phyloP scores from a whole-genome alignment of 92 coral and sea anemone genomes.

The Zoanthus solanderi region DNA sequence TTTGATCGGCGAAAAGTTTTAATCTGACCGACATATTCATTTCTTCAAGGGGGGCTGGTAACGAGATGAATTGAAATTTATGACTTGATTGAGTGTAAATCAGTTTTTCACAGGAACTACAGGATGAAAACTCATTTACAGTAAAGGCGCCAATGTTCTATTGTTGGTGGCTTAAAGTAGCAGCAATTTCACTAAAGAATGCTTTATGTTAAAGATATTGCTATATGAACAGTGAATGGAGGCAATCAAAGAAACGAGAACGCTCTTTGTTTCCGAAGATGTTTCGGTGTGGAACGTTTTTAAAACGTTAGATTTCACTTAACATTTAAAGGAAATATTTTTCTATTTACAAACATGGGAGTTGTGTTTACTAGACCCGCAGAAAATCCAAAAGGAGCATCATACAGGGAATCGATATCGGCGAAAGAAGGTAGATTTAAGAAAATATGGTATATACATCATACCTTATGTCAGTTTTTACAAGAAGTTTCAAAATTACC shows the following conservation, averaged over 20 bases:
- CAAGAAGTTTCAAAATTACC: too few relatives aligned
- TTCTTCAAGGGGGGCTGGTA: slow-evolving; percentile 5
- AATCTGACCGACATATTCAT: too few relatives aligned
- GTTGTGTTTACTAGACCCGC: slow-evolving; percentile 3
- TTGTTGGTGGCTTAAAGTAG: too few relatives aligned
- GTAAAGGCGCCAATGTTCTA: background rate
- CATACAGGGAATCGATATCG: background rate
- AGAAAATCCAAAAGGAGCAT: background rate
- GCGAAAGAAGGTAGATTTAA: background rate
- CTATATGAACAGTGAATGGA: background rate
- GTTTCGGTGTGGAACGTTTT: background rate
- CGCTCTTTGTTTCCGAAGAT: background rate
- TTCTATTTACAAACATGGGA: slow-evolving; percentile 3
- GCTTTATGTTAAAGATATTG: background rate
- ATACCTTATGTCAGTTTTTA: background rate
- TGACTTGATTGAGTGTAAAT: background rate
- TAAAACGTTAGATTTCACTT: background rate
- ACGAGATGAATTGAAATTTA: background rate
- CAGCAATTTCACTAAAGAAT: background rate
- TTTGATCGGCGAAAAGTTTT: too few relatives aligned
- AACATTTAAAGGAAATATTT: background rate
- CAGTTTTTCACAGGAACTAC: too few relatives aligned
- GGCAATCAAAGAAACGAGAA: background rate
- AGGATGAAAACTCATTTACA: background rate
- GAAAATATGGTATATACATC: background rate